Evolutionary conservation across 2,797 vertebrate species (phyloP).

Genomic region (Parauchenoglanis ngamensis): DNA sequence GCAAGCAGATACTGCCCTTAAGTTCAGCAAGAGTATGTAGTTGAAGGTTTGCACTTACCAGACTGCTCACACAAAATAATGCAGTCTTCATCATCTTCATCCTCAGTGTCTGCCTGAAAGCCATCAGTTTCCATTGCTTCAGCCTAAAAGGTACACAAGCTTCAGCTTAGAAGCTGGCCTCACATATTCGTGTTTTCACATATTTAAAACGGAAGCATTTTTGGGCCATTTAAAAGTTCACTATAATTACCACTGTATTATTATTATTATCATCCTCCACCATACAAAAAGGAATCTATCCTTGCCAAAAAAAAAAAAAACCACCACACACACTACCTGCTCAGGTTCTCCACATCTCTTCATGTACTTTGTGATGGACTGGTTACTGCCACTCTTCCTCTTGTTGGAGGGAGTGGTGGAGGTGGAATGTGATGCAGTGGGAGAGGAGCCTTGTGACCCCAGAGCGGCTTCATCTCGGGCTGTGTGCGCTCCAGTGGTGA

Average conservation of each 20-base stretch:
- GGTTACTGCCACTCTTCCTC: slow-evolving; percentile 84
- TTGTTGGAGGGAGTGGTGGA: slow-evolving; percentile 71
- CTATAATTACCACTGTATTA: neutral
- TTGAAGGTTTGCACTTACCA: slow-evolving; percentile 70
- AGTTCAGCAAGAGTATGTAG: neutral
- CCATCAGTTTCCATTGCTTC: slow-evolving; percentile 84
- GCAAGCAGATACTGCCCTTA: neutral
- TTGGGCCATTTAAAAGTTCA: neutral
- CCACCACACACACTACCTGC: slow-evolving; percentile 73
- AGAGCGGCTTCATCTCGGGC: slow-evolving; percentile 73
- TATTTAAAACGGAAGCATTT: neutral
- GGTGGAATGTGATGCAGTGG: slow-evolving; percentile 69
- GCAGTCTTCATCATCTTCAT: slow-evolving; percentile 87
- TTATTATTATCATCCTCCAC: neutral
- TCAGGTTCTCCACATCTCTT: slow-evolving; percentile 78
- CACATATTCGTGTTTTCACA: neutral
- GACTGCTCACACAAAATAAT: slow-evolving; percentile 73
- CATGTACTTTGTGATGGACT: slow-evolving; percentile 97
- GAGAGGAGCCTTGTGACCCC: slow-evolving; percentile 72
- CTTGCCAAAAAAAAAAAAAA: too few species aligned
- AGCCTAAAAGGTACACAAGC: slow-evolving; percentile 57
- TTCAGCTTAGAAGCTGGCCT: neutral
- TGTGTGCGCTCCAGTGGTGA: slow-evolving; percentile 76
- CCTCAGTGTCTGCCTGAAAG: slow-evolving; percentile 95
- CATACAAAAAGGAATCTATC: neutral